Evolutionary conservation across 2,797 vertebrate species (phyloP).

Genomic region (Serranus cabrilla): DNA sequence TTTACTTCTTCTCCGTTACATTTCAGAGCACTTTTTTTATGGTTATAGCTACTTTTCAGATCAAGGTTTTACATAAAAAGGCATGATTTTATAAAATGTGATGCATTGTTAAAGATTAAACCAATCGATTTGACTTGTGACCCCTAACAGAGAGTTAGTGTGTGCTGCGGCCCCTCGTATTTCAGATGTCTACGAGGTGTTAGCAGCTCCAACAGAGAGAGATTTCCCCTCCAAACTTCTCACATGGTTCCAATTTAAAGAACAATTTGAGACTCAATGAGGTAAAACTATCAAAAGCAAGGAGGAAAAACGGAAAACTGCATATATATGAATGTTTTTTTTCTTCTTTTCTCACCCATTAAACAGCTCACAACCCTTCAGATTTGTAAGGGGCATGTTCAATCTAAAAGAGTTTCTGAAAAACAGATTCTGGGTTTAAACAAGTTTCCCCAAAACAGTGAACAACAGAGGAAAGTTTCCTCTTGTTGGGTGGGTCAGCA

Average conservation of each 20-base stretch:
- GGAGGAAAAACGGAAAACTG: no score
- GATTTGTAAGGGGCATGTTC: not conserved
- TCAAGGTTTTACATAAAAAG: not conserved
- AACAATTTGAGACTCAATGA: not conserved
- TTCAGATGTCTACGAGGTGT: not conserved
- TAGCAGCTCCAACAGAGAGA: not conserved
- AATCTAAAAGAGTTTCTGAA: no score
- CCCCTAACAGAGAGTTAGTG: not conserved
- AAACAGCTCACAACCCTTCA: not conserved
- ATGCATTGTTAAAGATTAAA: not conserved
- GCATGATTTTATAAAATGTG: not conserved
- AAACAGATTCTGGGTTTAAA: no score
- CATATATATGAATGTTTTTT: not conserved
- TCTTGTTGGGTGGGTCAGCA: no score
- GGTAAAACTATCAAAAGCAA: not conserved
- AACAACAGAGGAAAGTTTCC: no score
- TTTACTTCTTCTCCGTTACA: not conserved
- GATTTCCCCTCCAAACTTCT: not conserved
- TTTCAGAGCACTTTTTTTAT: not conserved
- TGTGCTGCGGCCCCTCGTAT: not conserved
- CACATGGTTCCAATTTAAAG: constrained; percentile 9
- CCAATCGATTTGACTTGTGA: not conserved
- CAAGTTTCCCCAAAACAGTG: no score
- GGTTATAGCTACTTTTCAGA: not conserved
- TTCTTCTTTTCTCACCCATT: not conserved